Conservation (phyloP, 2,797 vertebrate species). For the Callimico goeldii region DNA sequence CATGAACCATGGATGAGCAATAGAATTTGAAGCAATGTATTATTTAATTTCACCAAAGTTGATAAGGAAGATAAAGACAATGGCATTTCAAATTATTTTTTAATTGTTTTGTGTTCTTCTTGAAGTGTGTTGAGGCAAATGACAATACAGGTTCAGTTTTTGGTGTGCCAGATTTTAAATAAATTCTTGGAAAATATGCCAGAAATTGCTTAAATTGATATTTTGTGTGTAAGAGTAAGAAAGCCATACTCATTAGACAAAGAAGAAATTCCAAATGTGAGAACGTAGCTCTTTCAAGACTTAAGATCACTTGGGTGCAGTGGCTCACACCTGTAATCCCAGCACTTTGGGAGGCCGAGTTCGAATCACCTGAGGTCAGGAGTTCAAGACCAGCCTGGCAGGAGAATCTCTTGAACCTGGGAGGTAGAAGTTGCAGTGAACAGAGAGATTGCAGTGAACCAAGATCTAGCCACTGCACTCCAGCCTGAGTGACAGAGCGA, state of each 20-base stretch:
- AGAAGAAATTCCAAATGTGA: conserved; percentile 92
- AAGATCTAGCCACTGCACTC: not conserved
- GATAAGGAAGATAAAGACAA: conserved; percentile 82
- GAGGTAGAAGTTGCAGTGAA: not conserved
- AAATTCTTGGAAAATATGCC: conserved; percentile 91
- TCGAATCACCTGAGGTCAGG: not conserved
- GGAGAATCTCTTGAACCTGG: not conserved
- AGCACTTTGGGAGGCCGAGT: not conserved
- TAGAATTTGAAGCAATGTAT: conserved; percentile 91
- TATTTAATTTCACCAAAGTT: conserved; percentile 86
- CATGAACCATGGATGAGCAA: conserved; percentile 90
- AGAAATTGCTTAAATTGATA: conserved; percentile 91
- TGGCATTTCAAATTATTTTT: conserved; percentile 88
- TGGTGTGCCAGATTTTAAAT: conserved; percentile 91
- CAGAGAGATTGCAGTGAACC: not conserved
- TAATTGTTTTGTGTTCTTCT: conserved; percentile 88
- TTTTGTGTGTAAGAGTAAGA: conserved; percentile 90
- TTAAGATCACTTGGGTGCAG: conserved; percentile 84
- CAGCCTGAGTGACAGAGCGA: not conserved
- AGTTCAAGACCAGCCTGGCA: not conserved
- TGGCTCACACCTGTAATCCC: not conserved
- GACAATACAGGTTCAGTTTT: conserved; percentile 92
- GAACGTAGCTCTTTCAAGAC: conserved; percentile 90
- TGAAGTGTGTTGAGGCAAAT: conserved; percentile 89
- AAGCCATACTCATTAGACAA: conserved; percentile 90